Evolutionary conservation across 1,140 invertebrate genomes (phyloP).

Genomic region (Rhyzopertha dominica): DNA sequence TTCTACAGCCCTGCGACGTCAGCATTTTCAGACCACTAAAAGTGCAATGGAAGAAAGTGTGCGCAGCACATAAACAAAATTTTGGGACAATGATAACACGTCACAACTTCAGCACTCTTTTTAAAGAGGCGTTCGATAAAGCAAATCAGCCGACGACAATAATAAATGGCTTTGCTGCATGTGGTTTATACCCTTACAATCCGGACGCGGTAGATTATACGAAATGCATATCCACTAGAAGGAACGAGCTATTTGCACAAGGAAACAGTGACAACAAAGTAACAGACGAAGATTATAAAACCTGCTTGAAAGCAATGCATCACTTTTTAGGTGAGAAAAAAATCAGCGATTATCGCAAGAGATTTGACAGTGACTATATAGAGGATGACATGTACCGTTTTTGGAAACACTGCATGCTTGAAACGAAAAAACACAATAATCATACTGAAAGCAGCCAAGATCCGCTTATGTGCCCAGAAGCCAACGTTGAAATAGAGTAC

Average conservation of each 20-base stretch:
- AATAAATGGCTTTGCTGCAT: slow-evolving; percentile 38
- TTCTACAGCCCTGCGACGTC: slow-evolving; percentile 44
- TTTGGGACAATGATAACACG: slow-evolving; percentile 14
- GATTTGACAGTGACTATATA: too few relatives aligned
- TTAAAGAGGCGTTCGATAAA: slow-evolving; percentile 33
- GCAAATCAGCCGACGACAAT: slow-evolving; percentile 23
- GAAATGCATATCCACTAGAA: slow-evolving; percentile 13
- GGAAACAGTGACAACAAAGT: too few relatives aligned
- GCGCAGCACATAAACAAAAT: slow-evolving; percentile 10
- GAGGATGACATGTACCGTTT: too few relatives aligned
- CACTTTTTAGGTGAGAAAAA: too few relatives aligned
- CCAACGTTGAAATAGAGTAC: too few relatives aligned
- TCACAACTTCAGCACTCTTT: slow-evolving; percentile 31
- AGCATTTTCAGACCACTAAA: slow-evolving; percentile 39
- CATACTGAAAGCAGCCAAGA: too few relatives aligned
- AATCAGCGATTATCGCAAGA: too few relatives aligned
- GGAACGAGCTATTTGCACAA: background rate
- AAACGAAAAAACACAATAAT: too few relatives aligned
- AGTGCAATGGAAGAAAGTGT: slow-evolving; percentile 27
- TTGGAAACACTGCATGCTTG: too few relatives aligned
- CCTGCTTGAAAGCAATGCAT: too few relatives aligned
- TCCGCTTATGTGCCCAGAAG: too few relatives aligned
- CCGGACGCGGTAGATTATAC: slow-evolving; percentile 37
- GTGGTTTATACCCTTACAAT: slow-evolving; percentile 42
- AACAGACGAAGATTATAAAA: too few relatives aligned